A percentile compares a stretch with the other conserved stretches of the same genome.
Evolutionary conservation across 35 echinoderm and acorn worm species (phyloP).

Genomic region (Heliocidaris erythrogramma): DNA sequence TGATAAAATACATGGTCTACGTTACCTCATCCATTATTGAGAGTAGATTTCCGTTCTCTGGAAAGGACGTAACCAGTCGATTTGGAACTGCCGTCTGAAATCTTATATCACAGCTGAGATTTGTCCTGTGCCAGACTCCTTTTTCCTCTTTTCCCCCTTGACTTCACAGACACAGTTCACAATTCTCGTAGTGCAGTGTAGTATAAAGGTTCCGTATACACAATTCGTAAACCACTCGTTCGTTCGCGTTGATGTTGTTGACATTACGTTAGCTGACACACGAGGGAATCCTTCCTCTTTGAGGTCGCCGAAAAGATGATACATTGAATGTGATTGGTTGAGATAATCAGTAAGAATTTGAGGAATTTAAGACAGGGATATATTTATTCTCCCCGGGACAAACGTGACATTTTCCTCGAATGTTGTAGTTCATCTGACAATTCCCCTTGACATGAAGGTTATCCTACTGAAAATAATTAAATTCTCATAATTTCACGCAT

Average conservation of each 20-base stretch:
- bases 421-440: not conserved
- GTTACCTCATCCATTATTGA: slow-evolving; percentile 16
- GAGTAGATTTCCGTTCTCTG: not conserved
- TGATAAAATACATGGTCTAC: not conserved
- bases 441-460: not conserved
- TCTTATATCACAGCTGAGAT: not conserved
- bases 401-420: not conserved
- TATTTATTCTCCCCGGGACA: not conserved
- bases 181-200: not conserved
- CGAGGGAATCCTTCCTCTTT: slow-evolving; percentile 8
- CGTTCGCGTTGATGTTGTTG: not conserved
- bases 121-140: not conserved
- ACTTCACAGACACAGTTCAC: not conserved
- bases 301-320: not conserved
- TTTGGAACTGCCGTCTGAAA: not conserved
- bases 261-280: not conserved
- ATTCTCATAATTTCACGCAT: too few relatives aligned
- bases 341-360: not conserved
- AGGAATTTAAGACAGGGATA: not conserved
- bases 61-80: not conserved
- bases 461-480: not conserved
- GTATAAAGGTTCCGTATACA: not conserved
- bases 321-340: not conserved
- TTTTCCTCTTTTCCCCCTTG: not conserved
- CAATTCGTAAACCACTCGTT: not conserved